Evolutionary conservation across 1,140 invertebrate species (phyloP).

Genomic region (Rhynchophorus ferrugineus): DNA sequence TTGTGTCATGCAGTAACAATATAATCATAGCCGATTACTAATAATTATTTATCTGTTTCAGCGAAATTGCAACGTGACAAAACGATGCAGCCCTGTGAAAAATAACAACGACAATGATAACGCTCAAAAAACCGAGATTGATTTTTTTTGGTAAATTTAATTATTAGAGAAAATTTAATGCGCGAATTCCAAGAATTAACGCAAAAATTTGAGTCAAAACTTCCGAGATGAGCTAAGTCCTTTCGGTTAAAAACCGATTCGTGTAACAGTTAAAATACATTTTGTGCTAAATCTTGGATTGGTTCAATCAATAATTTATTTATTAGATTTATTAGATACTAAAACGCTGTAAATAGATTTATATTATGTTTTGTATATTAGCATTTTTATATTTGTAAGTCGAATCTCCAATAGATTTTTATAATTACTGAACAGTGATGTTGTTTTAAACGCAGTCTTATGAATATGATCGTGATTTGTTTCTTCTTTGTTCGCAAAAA

Average conservation of each 20-base stretch:
- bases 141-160: background rate
- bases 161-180: conserved; percentile 2
- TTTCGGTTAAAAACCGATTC: too few species aligned
- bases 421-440: background rate
- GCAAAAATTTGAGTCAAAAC: too few species aligned
- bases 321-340: conserved; percentile 1
- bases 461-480: background rate
- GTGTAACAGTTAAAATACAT: background rate
- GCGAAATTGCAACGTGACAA: conserved; percentile 6
- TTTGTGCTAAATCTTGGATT: background rate
- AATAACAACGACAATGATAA: conserved; percentile 3
- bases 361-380: conserved; percentile 8
- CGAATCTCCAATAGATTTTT: background rate
- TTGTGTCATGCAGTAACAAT: too few species aligned
- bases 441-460: background rate
- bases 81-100: background rate
- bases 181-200: too few species aligned
- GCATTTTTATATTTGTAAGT: background rate
- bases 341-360: conserved; percentile 8
- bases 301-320: too few species aligned
- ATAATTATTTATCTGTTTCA: conserved; percentile 12
- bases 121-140: conserved; percentile 1
- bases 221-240: too few species aligned
- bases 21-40: too few species aligned
- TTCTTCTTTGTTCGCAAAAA: too few species aligned